These are phyloP conservation scores for Chionodraco myersi DNA, from an alignment of 2,113 vertebrate genomes.

Conservation along the genomic window DNA sequence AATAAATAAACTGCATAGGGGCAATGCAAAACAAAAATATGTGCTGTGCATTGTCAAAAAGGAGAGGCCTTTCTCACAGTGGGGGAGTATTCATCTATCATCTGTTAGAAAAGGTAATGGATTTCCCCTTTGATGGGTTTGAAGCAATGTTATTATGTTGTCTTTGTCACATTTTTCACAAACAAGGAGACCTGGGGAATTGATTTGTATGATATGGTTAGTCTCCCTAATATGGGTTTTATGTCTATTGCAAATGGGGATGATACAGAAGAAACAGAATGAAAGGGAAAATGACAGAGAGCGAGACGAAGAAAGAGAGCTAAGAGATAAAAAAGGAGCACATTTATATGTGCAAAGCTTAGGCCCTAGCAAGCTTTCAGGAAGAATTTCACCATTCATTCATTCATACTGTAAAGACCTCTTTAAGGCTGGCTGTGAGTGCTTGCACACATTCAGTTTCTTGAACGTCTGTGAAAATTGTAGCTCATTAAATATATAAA, in stretches of 20 bases:
- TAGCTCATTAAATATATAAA: conserved; percentile 35
- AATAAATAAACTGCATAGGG: not conserved
- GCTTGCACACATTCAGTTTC: conserved; percentile 15
- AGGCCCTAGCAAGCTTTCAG: conserved; percentile 17
- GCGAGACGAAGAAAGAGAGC: not conserved
- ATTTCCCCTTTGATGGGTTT: conserved; percentile 6
- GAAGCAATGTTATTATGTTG: conserved; percentile 8
- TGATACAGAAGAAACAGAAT: not conserved
- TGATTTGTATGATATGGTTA: conserved; percentile 15
- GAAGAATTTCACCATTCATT: conserved; percentile 20
- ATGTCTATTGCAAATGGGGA: not conserved
- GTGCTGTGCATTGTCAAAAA: conserved; percentile 11
- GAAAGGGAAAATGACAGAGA: not conserved
- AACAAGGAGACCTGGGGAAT: conserved; percentile 12
- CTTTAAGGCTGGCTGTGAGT: conserved; percentile 8
- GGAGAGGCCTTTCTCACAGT: not conserved
- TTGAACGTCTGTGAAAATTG: conserved; percentile 33
- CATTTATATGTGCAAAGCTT: not conserved
- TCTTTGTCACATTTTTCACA: conserved; percentile 20
- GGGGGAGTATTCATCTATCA: not conserved
- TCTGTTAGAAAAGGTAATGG: not conserved
- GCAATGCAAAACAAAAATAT: not conserved
- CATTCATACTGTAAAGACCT: conserved; percentile 14
- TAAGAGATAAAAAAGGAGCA: not conserved
- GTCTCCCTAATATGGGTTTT: not conserved